Percentiles rank a stretch among this genome's conserved stretches.
Evolutionary conservation across 2,888 invertebrate species (phyloP).

Genomic region (Atethmia centrago): DNA sequence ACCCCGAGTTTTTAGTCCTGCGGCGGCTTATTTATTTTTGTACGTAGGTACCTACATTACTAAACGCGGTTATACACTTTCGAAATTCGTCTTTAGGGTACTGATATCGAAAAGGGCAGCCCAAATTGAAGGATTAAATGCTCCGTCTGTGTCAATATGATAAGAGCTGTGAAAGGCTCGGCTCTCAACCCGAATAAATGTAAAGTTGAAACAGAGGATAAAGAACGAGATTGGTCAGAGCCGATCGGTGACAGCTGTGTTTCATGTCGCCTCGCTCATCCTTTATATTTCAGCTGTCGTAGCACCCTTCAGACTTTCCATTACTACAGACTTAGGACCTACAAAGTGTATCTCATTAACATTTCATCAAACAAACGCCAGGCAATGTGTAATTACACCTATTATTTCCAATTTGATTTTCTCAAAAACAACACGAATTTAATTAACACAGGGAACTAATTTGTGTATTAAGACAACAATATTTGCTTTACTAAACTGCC

Average conservation of each 20-base stretch:
- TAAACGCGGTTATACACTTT: conserved; percentile 56
- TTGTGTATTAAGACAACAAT: conserved; percentile 50
- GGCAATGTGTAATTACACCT: conserved; percentile 8
- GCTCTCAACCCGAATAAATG: conserved; percentile 73
- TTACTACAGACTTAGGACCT: conserved; percentile 43
- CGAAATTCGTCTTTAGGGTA: conserved; percentile 66
- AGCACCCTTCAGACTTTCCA: conserved; percentile 54
- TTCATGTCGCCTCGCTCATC: conserved; percentile 70
- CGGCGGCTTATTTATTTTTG: neutral
- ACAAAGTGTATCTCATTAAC: conserved; percentile 53
- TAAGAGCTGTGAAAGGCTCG: conserved; percentile 83
- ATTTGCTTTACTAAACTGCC: conserved; percentile 51
- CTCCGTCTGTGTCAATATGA: conserved; percentile 86
- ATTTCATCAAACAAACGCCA: conserved; percentile 46
- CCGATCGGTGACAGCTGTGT: conserved; percentile 77
- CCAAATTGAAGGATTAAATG: conserved; percentile 85
- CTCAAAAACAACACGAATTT: conserved; percentile 10
- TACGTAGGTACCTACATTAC: conserved; percentile 22
- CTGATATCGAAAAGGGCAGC: conserved; percentile 77
- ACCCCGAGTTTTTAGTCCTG: neutral
- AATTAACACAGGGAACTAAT: conserved; percentile 39
- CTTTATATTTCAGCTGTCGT: conserved; percentile 70
- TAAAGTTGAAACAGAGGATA: conserved; percentile 84
- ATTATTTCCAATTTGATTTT: conserved; percentile 21
- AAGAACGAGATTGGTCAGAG: conserved; percentile 81